Conservation (phyloP, 2,888 invertebrate genomes). For the Clistopyga incitator region DNA sequence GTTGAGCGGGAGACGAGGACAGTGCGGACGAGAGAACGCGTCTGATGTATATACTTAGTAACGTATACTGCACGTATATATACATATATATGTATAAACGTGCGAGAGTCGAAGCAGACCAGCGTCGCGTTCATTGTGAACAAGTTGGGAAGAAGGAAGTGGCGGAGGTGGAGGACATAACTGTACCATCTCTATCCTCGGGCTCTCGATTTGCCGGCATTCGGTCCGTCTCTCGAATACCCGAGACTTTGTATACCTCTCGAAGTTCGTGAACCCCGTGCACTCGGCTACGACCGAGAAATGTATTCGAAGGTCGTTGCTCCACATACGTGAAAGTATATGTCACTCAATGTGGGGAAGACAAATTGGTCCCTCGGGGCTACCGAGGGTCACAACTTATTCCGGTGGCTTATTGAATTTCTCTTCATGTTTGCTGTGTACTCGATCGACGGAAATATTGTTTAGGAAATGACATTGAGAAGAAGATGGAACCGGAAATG, state of each 20-base stretch:
- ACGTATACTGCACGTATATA: not conserved
- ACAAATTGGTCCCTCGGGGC: constrained; percentile 8
- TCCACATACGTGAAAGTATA: constrained; percentile 71
- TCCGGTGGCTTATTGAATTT: not conserved
- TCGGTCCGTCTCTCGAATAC: constrained; percentile 38
- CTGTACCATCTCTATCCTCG: constrained; percentile 77
- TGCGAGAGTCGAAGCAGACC: constrained; percentile 27
- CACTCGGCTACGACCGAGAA: constrained; percentile 46
- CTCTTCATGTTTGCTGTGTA: not conserved
- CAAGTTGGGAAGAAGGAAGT: constrained; percentile 49
- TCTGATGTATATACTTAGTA: not conserved
- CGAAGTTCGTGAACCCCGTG: constrained; percentile 76
- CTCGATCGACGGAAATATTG: not conserved
- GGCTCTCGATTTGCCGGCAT: constrained; percentile 36
- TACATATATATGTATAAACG: not conserved
- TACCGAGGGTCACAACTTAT: not conserved
- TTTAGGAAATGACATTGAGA: not conserved
- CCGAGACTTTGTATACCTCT: constrained; percentile 15
- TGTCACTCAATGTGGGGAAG: constrained; percentile 6
- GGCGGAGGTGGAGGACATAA: constrained; percentile 71
- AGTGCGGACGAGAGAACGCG: not conserved
- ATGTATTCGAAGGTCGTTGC: constrained; percentile 78
- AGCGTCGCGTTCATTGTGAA: constrained; percentile 36
- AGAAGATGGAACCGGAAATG: not conserved
- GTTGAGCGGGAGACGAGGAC: constrained; percentile 6